phyloP scores from a whole-genome alignment of 2,113 vertebrate species.

The Corynorhinus townsendii region DNA sequence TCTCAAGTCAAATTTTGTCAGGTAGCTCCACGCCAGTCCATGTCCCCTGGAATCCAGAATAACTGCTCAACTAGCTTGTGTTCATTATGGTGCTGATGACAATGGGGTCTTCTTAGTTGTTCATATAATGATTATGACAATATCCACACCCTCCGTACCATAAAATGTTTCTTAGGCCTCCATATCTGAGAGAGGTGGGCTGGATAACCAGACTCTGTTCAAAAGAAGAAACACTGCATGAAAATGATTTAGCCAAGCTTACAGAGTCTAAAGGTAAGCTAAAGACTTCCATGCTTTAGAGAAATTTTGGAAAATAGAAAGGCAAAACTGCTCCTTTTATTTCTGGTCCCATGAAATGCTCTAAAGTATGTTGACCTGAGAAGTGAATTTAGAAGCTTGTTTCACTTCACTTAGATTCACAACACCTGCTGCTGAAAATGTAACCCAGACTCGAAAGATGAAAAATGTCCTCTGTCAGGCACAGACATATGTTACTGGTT shows the following conservation, averaged over 20 bases:
- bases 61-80: background rate
- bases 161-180: background rate
- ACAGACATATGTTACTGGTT: constrained; percentile 16
- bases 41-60: background rate
- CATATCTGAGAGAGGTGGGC: background rate
- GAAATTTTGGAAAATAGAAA: constrained; percentile 20
- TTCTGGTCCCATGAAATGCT: background rate
- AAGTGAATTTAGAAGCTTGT: constrained; percentile 10
- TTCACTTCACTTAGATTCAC: constrained; percentile 33
- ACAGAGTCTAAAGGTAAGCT: background rate
- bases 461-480: constrained; percentile 54
- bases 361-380: background rate
- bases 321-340: background rate
- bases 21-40: background rate
- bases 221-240: background rate
- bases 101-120: background rate
- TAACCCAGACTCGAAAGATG: background rate
- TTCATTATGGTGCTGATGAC: background rate
- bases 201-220: background rate
- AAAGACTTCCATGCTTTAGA: background rate
- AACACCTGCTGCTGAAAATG: constrained; percentile 19
- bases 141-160: background rate
- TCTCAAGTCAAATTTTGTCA: background rate
- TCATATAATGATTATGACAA: background rate
- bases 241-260: background rate